A percentile compares a stretch with the other conserved stretches of the same genome.
These are phyloP conservation scores for Syritta pipiens DNA, from an alignment of 2,888 invertebrate species.

Conservation along the genomic window DNA sequence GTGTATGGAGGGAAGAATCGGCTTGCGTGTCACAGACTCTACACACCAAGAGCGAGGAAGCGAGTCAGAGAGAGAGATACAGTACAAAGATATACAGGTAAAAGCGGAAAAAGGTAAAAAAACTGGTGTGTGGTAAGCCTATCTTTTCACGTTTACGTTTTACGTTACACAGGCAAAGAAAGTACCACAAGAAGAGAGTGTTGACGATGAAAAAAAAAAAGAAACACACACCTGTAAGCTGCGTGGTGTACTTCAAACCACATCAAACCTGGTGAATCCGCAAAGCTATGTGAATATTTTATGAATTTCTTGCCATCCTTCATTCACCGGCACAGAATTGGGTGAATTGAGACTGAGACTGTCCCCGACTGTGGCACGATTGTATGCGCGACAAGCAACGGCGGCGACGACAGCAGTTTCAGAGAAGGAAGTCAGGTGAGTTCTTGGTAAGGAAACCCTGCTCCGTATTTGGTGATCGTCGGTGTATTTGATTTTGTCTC, in stretches of 20 bases:
- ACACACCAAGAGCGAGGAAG: neutral
- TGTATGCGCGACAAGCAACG: neutral
- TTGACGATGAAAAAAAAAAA: neutral
- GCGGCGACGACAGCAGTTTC: neutral
- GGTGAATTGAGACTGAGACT: constrained; percentile 17
- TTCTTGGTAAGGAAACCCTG: constrained; percentile 14
- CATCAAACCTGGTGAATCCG: neutral
- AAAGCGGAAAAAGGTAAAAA: constrained; percentile 54
- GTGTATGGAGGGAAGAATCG: constrained; percentile 23
- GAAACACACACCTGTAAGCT: constrained; percentile 20
- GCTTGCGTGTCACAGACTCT: constrained; percentile 48
- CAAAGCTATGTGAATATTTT: constrained; percentile 24
- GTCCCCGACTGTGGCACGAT: neutral
- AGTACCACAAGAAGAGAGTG: constrained; percentile 48
- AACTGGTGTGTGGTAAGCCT: constrained; percentile 23
- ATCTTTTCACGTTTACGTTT: neutral
- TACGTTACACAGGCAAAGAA: constrained; percentile 44
- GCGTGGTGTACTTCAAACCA: constrained; percentile 10
- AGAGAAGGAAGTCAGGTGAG: constrained; percentile 37
- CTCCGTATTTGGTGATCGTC: constrained; percentile 21
- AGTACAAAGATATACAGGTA: constrained; percentile 20
- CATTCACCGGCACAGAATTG: constrained; percentile 52
- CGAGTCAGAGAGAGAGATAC: constrained; percentile 8
- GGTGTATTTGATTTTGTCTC: constrained; percentile 27
- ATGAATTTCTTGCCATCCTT: constrained; percentile 30